phyloP scores from a whole-genome alignment of 2,797 vertebrate species.

The Merluccius polli region DNA sequence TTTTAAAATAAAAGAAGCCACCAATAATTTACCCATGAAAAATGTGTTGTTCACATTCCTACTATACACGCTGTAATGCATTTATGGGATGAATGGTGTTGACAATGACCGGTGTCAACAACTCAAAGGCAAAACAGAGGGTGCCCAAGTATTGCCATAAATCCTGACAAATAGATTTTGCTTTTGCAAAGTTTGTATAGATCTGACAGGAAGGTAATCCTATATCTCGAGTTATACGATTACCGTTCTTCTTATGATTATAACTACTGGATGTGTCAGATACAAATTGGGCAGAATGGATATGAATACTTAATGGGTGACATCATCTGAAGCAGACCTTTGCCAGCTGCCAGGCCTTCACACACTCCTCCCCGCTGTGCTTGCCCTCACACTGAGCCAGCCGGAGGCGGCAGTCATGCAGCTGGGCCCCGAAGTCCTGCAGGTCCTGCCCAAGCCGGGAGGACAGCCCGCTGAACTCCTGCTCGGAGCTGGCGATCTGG shows the following conservation, averaged over 20 bases:
- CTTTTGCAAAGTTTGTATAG: background rate
- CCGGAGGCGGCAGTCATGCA: slow-evolving; percentile 73
- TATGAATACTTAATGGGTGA: background rate
- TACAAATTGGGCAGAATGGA: background rate
- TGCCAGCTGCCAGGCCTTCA: slow-evolving; percentile 84
- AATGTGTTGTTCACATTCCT: too few relatives aligned
- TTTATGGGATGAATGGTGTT: background rate
- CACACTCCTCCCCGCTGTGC: slow-evolving; percentile 79
- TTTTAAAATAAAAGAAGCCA: too few relatives aligned
- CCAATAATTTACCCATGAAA: too few relatives aligned
- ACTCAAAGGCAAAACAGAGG: background rate
- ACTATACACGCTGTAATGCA: background rate
- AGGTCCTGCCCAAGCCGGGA: slow-evolving; percentile 80
- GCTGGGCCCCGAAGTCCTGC: slow-evolving; percentile 68
- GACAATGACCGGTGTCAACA: background rate
- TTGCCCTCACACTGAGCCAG: slow-evolving; percentile 73
- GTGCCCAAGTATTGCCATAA: background rate
- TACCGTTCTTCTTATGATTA: background rate
- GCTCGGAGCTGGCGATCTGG: slow-evolving; percentile 87
- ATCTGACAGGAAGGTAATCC: background rate
- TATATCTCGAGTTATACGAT: background rate
- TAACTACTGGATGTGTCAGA: background rate
- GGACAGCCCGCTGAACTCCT: slow-evolving; percentile 80
- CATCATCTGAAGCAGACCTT: slow-evolving; percentile 71
- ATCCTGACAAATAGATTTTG: background rate